Conservation (phyloP, 2,888 invertebrate species). For the Limnephilus auricula region DNA sequence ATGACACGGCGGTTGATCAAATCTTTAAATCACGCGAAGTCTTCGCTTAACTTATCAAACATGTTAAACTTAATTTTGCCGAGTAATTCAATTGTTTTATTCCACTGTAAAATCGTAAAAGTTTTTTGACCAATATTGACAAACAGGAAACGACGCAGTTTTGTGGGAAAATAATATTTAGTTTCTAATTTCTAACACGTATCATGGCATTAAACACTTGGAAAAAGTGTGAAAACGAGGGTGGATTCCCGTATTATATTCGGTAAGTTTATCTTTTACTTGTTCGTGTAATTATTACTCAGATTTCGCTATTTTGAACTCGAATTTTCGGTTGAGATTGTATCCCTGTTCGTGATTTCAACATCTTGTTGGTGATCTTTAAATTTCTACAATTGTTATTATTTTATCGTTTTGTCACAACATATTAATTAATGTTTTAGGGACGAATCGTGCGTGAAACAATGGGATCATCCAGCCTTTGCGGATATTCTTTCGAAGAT, state of each 20-base stretch:
- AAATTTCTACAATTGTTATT: not conserved
- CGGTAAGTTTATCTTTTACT: slow-evolving; percentile 71
- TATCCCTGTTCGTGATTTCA: not conserved
- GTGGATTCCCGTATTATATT: slow-evolving; percentile 79
- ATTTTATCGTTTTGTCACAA: not conserved
- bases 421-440: slow-evolving; percentile 71
- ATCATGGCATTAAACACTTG: slow-evolving; percentile 73
- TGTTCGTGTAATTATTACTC: not conserved
- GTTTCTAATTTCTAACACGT: not conserved
- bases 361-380: not conserved
- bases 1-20: slow-evolving; percentile 19
- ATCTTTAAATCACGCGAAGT: not conserved
- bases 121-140: not conserved
- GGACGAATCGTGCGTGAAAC: slow-evolving; percentile 74
- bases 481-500: slow-evolving; percentile 77
- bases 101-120: slow-evolving; percentile 10
- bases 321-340: not conserved
- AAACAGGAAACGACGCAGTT: not conserved
- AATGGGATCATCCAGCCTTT: slow-evolving; percentile 81
- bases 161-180: not conserved
- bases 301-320: not conserved
- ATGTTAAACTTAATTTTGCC: not conserved
- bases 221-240: slow-evolving; percentile 80
- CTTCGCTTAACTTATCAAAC: not conserved
- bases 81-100: not conserved